These are phyloP conservation scores for Eubasilissa regina DNA, from an alignment of 1,140 invertebrate genomes.

Conservation along the genomic window DNA sequence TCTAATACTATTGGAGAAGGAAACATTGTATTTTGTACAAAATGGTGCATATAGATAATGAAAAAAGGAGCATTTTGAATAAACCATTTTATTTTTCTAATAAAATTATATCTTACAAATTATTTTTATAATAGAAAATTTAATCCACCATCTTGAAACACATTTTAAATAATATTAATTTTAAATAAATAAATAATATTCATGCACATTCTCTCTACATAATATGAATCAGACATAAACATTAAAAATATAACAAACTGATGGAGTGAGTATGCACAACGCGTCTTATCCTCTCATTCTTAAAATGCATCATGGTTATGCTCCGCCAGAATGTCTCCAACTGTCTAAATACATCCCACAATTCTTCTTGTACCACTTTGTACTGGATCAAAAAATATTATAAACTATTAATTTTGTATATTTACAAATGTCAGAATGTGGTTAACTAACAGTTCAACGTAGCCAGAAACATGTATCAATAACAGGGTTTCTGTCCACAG, in stretches of 20 bases:
- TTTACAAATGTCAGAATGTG: constrained; percentile 27
- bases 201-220: constrained; percentile 10
- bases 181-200: constrained; percentile 48
- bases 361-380: constrained; percentile 20
- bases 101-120: constrained; percentile 54
- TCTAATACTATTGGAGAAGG: too few relatives aligned
- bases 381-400: constrained; percentile 34
- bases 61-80: constrained; percentile 36
- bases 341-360: constrained; percentile 10
- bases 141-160: constrained; percentile 49
- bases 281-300: constrained; percentile 18
- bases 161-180: constrained; percentile 35
- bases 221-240: constrained; percentile 37
- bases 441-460: not conserved
- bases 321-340: constrained; percentile 18
- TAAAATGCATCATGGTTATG: constrained; percentile 39
- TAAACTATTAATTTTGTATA: constrained; percentile 27
- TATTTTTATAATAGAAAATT: constrained; percentile 53
- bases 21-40: too few relatives aligned
- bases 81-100: constrained; percentile 55
- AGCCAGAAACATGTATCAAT: constrained; percentile 14
- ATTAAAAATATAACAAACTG: constrained; percentile 40
- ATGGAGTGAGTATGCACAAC: constrained; percentile 12
- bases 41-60: too few relatives aligned
- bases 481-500: too few relatives aligned